These are phyloP conservation scores for Lutraria lutraria DNA, from an alignment of 2,888 invertebrate species.

Conservation along the genomic window DNA sequence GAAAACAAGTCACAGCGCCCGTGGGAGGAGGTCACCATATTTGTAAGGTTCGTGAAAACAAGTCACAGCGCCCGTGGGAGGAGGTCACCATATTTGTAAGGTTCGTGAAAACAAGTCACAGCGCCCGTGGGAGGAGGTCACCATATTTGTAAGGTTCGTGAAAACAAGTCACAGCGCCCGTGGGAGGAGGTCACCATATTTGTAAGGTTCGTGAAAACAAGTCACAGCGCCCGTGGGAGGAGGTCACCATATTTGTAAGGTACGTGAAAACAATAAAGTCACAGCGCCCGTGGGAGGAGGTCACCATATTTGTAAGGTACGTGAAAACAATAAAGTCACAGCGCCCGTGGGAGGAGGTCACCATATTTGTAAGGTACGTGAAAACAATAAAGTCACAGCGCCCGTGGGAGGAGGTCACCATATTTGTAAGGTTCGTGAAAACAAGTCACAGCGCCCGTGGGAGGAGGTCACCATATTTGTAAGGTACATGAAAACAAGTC, in stretches of 20 bases:
- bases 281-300: background rate
- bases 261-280: background rate
- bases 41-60: background rate
- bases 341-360: background rate
- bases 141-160: background rate
- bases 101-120: background rate
- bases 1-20: background rate
- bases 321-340: background rate
- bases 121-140: background rate
- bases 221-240: background rate
- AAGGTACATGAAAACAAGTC: background rate
- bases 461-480: background rate
- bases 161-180: background rate
- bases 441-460: background rate
- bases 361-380: background rate
- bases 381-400: background rate
- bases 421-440: background rate
- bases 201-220: background rate
- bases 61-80: background rate
- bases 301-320: background rate
- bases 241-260: background rate
- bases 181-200: background rate
- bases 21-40: background rate
- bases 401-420: background rate
- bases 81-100: background rate